Base-by-base conservation (phyloP, 2,113 vertebrate species). In the Seriola quinqueradiata region DNA sequence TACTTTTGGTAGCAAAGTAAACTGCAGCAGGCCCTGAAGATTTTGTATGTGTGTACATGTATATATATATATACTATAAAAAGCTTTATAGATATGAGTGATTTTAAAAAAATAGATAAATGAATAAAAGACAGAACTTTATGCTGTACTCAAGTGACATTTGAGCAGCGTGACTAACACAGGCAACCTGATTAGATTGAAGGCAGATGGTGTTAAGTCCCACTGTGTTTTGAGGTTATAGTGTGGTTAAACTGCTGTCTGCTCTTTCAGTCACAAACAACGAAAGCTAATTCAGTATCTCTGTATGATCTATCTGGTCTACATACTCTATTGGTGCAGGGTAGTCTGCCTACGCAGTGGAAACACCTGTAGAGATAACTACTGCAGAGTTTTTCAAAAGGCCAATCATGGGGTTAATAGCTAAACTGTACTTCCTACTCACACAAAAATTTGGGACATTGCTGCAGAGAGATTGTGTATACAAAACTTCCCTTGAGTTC, bases 201-300 rank as follows among this genome's bases (percentile, higher is more conserved):
- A 8, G 4, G 0, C 5, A 17, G 11, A 4, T 52, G 13, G 13
- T 32, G 2, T 69, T 17, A n/a, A 1, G 48, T 69, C 16, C 28
- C 1, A 8, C 23, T 34, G 40, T 63, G 4, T 66, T 13, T 11
- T 76, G 21, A 46, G 16, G 9, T 32, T 34, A 42, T 4, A 4
- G 16, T 81, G 54, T 60, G 73, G 81, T 86, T 66, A 48, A 82
- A 76, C 59, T 25, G 46, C 8, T 48, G 9, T 17, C 52, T 65
- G 40, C 23, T 1, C 0, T 72, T 44, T 75, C 32, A 70, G 19
- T 32, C n/a, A 63, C 34, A 57, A 44, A 44, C 21, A 44, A 64
- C 57, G 36, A 59, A 78, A 57, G 28, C 25, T n/a, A n/a, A 2
- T 16, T 73, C 38, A n/a, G 10, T 61, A 40, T 79, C 57, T 74